phyloP scores from a whole-genome alignment of 64 coral and sea anemone genomes.

The Montipora foliosa region DNA sequence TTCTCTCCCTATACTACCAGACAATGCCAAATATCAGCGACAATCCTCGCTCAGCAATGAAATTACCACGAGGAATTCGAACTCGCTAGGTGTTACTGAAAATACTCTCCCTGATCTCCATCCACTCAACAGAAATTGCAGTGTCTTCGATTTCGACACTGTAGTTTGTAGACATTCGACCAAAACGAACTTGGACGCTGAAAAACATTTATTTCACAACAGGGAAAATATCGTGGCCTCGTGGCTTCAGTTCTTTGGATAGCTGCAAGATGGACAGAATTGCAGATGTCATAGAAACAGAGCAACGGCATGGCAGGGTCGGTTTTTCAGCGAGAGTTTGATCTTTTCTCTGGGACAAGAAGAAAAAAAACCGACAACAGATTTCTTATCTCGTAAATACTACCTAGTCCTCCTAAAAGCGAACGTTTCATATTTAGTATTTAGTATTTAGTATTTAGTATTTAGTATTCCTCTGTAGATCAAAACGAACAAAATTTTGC shows the following conservation, averaged over 20 bases:
- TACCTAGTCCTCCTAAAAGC: no score
- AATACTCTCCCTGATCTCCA: conserved; percentile 15
- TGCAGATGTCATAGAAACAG: background rate
- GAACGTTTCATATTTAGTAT: no score
- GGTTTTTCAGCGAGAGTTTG: no score
- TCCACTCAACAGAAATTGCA: background rate
- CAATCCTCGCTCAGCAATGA: background rate
- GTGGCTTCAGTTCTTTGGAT: conserved; percentile 56
- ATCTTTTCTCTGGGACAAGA: no score
- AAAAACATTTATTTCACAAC: conserved; percentile 16
- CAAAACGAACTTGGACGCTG: background rate
- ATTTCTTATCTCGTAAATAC: no score
- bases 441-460: no score
- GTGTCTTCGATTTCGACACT: conserved; percentile 2
- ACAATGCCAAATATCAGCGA: background rate
- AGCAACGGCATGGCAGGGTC: no score
- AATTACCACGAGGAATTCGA: background rate
- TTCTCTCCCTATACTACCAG: conserved; percentile 3
- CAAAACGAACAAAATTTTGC: no score
- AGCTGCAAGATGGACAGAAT: background rate
- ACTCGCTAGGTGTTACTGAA: background rate
- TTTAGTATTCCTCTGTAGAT: no score
- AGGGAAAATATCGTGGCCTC: conserved; percentile 51
- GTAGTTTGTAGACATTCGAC: background rate
- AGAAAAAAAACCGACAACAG: no score